Evolutionary conservation across 2,888 invertebrate genomes (phyloP).

Genomic region (Rhagonycha lutea): DNA sequence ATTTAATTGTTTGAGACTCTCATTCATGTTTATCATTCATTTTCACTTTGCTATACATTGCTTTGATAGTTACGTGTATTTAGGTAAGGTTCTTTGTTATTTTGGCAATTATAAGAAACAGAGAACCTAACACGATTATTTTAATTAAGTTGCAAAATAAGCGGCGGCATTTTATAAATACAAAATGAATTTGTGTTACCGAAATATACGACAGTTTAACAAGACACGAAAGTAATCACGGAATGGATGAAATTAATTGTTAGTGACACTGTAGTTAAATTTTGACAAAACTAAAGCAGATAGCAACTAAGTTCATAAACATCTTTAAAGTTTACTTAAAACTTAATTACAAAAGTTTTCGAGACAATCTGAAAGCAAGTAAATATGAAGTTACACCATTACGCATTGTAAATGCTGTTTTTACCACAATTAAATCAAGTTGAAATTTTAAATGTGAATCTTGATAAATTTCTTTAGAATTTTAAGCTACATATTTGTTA

Average conservation of each 20-base stretch:
- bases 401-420: slow-evolving; percentile 14
- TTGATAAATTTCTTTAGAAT: not conserved
- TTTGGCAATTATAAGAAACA: slow-evolving; percentile 8
- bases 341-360: slow-evolving; percentile 22
- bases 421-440: slow-evolving; percentile 16
- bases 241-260: not conserved
- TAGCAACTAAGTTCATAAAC: slow-evolving; percentile 13
- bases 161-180: not conserved
- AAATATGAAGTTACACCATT: slow-evolving; percentile 21
- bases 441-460: slow-evolving; percentile 11
- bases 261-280: not conserved
- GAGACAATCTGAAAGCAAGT: slow-evolving; percentile 21
- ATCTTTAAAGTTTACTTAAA: slow-evolving; percentile 16
- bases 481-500: not conserved
- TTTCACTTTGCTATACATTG: slow-evolving; percentile 11
- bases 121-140: not conserved
- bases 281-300: slow-evolving; percentile 20
- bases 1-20: slow-evolving; percentile 13
- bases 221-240: not conserved
- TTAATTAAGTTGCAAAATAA: not conserved
- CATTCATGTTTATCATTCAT: slow-evolving; percentile 9
- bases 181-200: not conserved
- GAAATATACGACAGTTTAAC: not conserved
- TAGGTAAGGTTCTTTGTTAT: slow-evolving; percentile 6
- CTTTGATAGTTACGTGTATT: not conserved